Conservation (phyloP, 2,797 vertebrate genomes). For the Cuniculus paca region DNA sequence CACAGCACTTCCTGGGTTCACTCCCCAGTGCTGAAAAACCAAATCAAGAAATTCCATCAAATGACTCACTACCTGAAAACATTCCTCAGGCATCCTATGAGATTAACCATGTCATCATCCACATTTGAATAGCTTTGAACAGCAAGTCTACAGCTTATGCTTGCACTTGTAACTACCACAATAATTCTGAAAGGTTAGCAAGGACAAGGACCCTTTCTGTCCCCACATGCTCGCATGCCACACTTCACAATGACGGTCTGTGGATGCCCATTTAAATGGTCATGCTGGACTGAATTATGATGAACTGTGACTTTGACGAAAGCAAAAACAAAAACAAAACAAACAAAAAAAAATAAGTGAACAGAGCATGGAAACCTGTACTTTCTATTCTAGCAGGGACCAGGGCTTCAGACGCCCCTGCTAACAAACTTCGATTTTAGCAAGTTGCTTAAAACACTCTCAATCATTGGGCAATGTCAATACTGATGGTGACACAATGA, state of each 20-base stretch:
- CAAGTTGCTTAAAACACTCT: constrained; percentile 4
- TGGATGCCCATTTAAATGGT: not conserved
- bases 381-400: not conserved
- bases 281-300: not conserved
- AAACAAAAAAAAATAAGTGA: not conserved
- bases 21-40: not conserved
- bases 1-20: not conserved
- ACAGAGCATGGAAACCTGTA: not conserved
- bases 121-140: not conserved
- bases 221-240: not conserved
- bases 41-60: not conserved
- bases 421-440: not conserved
- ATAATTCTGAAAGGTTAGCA: not conserved
- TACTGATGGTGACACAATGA: not conserved
- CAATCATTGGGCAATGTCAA: not conserved
- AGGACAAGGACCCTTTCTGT: not conserved
- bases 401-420: not conserved
- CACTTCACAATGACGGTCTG: not conserved
- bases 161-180: not conserved
- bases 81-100: not conserved
- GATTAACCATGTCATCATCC: not conserved
- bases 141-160: not conserved
- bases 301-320: not conserved
- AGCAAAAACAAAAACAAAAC: no score
- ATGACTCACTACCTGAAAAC: not conserved